phyloP scores from a whole-genome alignment of 2,888 invertebrate species.

The Eledona agricola region DNA sequence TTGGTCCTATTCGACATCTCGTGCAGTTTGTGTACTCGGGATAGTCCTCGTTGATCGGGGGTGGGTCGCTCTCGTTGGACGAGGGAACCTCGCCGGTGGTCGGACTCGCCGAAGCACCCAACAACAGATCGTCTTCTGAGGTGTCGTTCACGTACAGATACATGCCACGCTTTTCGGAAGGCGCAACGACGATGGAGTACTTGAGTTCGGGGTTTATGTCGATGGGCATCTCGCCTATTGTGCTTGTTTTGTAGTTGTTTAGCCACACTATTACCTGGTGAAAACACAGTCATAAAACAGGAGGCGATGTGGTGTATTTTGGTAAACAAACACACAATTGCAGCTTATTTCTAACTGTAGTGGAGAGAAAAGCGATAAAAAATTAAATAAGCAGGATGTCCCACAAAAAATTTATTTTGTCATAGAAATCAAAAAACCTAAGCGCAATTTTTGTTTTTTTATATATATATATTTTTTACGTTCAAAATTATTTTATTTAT shows the following conservation, averaged over 20 bases:
- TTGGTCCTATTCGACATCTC: conserved; percentile 12
- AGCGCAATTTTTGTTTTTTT: no score
- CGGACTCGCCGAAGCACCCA: conserved; percentile 64
- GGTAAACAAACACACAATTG: background rate
- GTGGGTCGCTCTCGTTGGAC: conserved; percentile 24
- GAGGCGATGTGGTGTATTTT: background rate
- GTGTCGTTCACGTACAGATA: conserved; percentile 46
- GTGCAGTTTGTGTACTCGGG: conserved; percentile 20
- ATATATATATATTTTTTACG: no score
- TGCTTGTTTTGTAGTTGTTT: conserved; percentile 61
- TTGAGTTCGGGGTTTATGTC: conserved; percentile 44
- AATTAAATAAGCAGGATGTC: no score
- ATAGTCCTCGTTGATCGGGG: conserved; percentile 21
- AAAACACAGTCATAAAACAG: background rate
- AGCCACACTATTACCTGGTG: conserved; percentile 56
- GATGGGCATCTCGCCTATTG: conserved; percentile 62
- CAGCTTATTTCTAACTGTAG: no score
- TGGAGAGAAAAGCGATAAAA: no score
- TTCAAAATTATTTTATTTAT: no score
- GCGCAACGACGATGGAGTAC: conserved; percentile 37
- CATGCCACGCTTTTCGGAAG: conserved; percentile 40
- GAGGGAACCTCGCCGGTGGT: conserved; percentile 51
- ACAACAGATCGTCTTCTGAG: conserved; percentile 60
- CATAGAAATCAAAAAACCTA: no score
- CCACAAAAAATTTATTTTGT: no score